Percentiles rank a stretch among this genome's conserved stretches.
Evolutionary conservation across 2,113 vertebrate species (phyloP).

Genomic region (Eurystomus gularis): DNA sequence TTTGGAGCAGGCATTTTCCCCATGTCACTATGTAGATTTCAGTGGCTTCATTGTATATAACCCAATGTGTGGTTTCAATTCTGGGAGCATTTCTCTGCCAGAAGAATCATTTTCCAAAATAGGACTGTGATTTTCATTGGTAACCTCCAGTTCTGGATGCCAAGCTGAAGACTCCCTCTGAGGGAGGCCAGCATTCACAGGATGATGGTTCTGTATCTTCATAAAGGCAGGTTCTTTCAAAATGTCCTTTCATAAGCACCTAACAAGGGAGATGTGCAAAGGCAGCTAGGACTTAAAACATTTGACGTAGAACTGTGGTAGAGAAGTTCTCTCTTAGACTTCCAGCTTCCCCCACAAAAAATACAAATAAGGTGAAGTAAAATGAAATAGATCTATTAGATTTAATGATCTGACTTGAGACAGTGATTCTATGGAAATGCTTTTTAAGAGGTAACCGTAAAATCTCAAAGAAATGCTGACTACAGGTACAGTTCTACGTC

Average conservation of each 20-base stretch:
- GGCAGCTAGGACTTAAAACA: neutral
- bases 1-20: neutral
- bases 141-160: neutral
- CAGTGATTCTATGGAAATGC: neutral
- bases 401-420: neutral
- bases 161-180: neutral
- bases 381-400: neutral
- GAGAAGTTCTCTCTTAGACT: neutral
- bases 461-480: neutral
- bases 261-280: neutral
- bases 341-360: neutral
- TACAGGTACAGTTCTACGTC: neutral
- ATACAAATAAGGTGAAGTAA: neutral
- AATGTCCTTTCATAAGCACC: neutral
- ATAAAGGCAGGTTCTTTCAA: neutral
- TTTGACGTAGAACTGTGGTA: neutral
- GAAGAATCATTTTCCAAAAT: fast-evolving
- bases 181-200: neutral
- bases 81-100: neutral
- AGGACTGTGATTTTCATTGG: neutral
- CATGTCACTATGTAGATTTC: neutral
- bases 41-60: fast-evolving
- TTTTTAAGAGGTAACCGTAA: neutral
- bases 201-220: neutral
- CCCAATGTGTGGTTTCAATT: neutral